A percentile compares a stretch with the other conserved stretches of the same genome.
phyloP scores from a whole-genome alignment of 2,113 vertebrate species.

The Clarias macrocephalus region DNA sequence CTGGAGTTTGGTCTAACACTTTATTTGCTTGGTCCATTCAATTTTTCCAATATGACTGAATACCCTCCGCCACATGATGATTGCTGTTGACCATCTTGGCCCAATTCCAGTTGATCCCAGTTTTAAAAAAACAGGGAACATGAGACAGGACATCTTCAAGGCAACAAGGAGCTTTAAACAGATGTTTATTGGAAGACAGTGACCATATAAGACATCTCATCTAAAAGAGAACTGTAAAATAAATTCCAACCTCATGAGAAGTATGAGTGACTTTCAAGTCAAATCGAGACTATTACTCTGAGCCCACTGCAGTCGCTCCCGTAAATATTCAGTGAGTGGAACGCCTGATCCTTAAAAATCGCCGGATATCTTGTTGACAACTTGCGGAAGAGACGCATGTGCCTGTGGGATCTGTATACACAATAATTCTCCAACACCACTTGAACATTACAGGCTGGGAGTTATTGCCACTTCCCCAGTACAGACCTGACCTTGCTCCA shows the following conservation, averaged over 20 bases:
- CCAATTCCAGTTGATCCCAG: conserved; percentile 63
- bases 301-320: no score
- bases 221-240: not conserved
- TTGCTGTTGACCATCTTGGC: not conserved
- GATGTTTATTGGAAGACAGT: conserved; percentile 50
- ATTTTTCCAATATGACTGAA: not conserved
- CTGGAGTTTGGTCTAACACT: conserved; percentile 14
- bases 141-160: conserved; percentile 13
- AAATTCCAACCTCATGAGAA: not conserved
- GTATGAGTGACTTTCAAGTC: no score
- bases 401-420: no score
- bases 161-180: conserved; percentile 24
- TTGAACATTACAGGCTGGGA: no score
- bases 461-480: no score
- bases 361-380: no score
- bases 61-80: not conserved
- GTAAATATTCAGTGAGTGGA: no score
- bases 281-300: no score
- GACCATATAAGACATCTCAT: not conserved
- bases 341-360: no score
- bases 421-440: no score
- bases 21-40: not conserved
- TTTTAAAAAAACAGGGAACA: not conserved
- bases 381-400: no score
- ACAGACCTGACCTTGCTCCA: no score